Base-by-base conservation (phyloP, 2,113 vertebrate species). In the Hippoglossus stenolepis region DNA sequence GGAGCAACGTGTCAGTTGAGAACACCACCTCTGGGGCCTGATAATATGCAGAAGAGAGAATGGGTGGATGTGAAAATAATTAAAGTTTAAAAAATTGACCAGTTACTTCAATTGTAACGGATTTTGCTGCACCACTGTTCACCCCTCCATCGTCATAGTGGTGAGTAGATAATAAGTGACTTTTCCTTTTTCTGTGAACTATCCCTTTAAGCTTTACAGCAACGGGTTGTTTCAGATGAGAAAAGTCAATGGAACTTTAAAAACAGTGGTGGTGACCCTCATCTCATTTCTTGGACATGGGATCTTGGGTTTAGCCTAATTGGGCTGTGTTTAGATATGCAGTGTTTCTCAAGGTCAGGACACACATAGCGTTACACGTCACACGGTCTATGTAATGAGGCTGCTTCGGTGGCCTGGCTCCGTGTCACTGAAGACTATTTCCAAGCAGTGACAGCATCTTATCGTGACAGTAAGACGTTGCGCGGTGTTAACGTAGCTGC, bases 261-360 rank as follows among this genome's bases (percentile, higher is more conserved):
- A n/a, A 57, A 77, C 31, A 79, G 38, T 43, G 77, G 76, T 79
- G 71, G 7, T 60, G 79, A 88, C 73, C 73, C 23, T 58, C 58
- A 59, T 82, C 81, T 77, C 31, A 35, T 87, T 45, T 76, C 1
- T 26, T 8, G 65, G 64, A 82, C 75, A 4, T 63, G 51, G 14
- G 65, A 70, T 59, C 57, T 80, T 57, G 3, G 15, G 38, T 80
- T 84, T 65, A 47, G 57, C 69, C 63, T 82, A 80, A 87, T 82
- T 88, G 61, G 77, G 47, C 69, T 59, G 28, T 70, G 77, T 75
- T 69, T 79, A 56, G 65, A 58, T 59, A 51, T 75, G 70, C 31
- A 0, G 28, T 26, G 5, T 26, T 49, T 54, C 24, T 62, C 65
- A 63, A 73, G 62, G 59, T 87, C 45, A 74, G 47, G 51, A 38